Evolutionary conservation across 2,888 invertebrate genomes (phyloP).

Genomic region (Coremacera marginata): DNA sequence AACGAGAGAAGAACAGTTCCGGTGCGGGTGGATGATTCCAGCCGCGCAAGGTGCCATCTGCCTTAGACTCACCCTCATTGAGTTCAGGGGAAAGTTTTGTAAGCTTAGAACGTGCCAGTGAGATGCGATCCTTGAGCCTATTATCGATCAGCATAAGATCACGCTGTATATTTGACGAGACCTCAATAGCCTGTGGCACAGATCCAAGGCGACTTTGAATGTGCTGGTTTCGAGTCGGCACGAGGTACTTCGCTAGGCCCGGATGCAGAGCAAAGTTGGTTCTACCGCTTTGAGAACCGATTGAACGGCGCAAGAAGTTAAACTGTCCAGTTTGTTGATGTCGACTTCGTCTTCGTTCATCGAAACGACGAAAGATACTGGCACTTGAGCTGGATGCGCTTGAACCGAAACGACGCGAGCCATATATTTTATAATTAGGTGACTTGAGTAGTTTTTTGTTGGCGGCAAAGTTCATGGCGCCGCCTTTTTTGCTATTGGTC

Average conservation of each 20-base stretch:
- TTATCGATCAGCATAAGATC: conserved; percentile 48
- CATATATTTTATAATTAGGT: conserved; percentile 54
- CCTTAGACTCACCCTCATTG: background rate
- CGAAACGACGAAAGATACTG: conserved; percentile 47
- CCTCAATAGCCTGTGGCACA: conserved; percentile 43
- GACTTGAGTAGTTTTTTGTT: conserved; percentile 47
- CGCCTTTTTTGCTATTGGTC: background rate
- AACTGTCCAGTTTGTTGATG: conserved; percentile 35
- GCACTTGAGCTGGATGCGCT: conserved; percentile 52
- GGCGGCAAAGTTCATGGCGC: conserved; percentile 6
- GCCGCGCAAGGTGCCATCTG: background rate
- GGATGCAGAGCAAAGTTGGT: background rate
- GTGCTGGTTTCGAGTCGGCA: conserved; percentile 48
- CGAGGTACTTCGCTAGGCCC: conserved; percentile 39
- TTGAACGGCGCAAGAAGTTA: conserved; percentile 44
- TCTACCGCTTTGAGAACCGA: conserved; percentile 35
- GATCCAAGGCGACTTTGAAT: conserved; percentile 38
- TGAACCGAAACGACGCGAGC: conserved; percentile 49
- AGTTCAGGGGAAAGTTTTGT: background rate
- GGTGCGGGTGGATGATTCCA: conserved; percentile 37
- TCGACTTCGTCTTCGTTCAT: conserved; percentile 47
- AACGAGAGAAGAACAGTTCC: conserved; percentile 28
- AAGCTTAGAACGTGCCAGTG: conserved; percentile 21
- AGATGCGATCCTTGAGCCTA: conserved; percentile 41
- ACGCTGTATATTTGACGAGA: conserved; percentile 44